Conservation (phyloP, 1,140 invertebrate species). For the Piezodorus guildinii region DNA sequence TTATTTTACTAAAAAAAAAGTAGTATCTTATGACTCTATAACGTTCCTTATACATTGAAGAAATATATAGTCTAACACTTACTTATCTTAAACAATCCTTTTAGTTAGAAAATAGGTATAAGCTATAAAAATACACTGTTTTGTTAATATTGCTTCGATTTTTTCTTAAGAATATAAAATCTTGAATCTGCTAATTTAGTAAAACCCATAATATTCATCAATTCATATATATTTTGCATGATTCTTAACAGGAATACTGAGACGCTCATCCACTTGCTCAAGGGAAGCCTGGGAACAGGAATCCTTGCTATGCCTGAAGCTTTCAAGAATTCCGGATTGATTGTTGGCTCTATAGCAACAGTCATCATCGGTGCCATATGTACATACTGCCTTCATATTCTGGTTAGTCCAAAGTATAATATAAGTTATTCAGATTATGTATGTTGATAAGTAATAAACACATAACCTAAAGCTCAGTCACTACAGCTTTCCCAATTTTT, state of each 20-base stretch:
- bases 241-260: conserved; percentile 42
- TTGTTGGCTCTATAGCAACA: conserved; percentile 44
- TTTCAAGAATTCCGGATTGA: conserved; percentile 54
- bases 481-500: no score
- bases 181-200: no score
- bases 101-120: background rate
- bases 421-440: no score
- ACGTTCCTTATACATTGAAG: no score
- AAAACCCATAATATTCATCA: no score
- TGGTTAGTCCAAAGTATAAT: conserved; percentile 38
- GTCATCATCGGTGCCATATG: conserved; percentile 46
- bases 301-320: conserved; percentile 72
- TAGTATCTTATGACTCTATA: no score
- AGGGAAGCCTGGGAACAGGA: conserved; percentile 64
- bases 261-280: conserved; percentile 55
- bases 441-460: no score
- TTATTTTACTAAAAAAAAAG: no score
- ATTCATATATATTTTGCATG: no score
- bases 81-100: no score
- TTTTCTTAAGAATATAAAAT: no score
- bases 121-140: background rate
- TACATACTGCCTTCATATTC: conserved; percentile 53
- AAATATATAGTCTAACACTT: no score
- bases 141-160: background rate
- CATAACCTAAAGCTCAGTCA: background rate